phyloP scores from a whole-genome alignment of 2,113 vertebrate species.

The Myocastor coypus region DNA sequence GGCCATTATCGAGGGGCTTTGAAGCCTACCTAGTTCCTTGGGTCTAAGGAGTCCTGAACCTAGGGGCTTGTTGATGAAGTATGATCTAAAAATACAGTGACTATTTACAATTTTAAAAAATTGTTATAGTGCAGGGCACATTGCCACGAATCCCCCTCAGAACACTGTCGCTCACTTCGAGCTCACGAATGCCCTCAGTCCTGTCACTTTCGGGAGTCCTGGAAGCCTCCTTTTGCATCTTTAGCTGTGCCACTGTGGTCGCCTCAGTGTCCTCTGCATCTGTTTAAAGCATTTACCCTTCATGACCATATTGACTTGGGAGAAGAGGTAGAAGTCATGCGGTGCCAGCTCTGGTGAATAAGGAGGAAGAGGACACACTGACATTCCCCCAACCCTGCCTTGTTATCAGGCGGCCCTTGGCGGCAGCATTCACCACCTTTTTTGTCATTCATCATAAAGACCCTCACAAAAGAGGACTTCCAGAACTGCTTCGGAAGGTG shows the following conservation, averaged over 20 bases:
- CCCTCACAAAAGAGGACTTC: not conserved
- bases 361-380: not conserved
- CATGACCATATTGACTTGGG: not conserved
- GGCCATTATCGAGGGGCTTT: not conserved
- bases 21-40: not conserved
- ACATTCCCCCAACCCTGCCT: not conserved
- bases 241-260: not conserved
- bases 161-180: not conserved
- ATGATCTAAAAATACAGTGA: not conserved
- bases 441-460: not conserved
- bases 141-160: not conserved
- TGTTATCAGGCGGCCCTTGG: not conserved
- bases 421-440: not conserved
- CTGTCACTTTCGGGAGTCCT: not conserved
- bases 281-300: not conserved
- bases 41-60: not conserved
- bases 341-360: not conserved
- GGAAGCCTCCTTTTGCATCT: not conserved
- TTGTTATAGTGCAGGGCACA: not conserved
- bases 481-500: not conserved
- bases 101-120: not conserved
- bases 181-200: not conserved
- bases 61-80: not conserved
- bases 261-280: not conserved
- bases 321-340: not conserved